These are phyloP conservation scores for Napeogenes inachia DNA, from an alignment of 2,888 invertebrate genomes.

Conservation along the genomic window DNA sequence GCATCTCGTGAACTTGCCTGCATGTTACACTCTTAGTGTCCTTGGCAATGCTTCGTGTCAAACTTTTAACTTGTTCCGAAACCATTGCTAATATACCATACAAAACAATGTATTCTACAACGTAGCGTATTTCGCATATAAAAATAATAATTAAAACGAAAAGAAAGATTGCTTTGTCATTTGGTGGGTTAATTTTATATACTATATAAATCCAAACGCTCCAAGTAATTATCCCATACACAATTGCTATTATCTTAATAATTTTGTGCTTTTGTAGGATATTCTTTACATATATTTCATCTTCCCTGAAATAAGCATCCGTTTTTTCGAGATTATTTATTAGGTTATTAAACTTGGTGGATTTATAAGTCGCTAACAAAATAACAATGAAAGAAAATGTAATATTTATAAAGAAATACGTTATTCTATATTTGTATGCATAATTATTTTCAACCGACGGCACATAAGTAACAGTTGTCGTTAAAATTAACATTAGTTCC, in stretches of 20 bases:
- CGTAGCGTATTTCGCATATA: constrained; percentile 13
- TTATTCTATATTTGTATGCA: too few species aligned
- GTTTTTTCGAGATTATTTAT: neutral
- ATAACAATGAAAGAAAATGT: neutral
- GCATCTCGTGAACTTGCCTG: constrained; percentile 14
- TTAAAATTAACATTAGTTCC: neutral
- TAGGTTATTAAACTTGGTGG: neutral
- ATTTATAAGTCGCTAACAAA: neutral
- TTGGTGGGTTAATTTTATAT: neutral
- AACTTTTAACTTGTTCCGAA: constrained; percentile 37
- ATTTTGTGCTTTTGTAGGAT: neutral
- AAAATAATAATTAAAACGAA: neutral
- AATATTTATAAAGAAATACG: too few species aligned
- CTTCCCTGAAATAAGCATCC: neutral
- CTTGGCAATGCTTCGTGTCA: constrained; percentile 29
- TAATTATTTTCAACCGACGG: too few species aligned
- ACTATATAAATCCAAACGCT: neutral
- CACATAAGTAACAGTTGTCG: neutral
- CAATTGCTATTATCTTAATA: neutral
- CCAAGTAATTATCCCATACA: neutral
- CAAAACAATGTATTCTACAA: constrained; percentile 35
- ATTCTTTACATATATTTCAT: constrained; percentile 1
- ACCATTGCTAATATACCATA: constrained; percentile 34
- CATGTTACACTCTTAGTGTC: constrained; percentile 2
- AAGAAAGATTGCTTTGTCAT: neutral